A percentile compares a stretch with the other conserved stretches of the same genome.
Evolutionary conservation across 2,797 vertebrate species (phyloP).

Genomic region (Lagorchestes hirsutus): DNA sequence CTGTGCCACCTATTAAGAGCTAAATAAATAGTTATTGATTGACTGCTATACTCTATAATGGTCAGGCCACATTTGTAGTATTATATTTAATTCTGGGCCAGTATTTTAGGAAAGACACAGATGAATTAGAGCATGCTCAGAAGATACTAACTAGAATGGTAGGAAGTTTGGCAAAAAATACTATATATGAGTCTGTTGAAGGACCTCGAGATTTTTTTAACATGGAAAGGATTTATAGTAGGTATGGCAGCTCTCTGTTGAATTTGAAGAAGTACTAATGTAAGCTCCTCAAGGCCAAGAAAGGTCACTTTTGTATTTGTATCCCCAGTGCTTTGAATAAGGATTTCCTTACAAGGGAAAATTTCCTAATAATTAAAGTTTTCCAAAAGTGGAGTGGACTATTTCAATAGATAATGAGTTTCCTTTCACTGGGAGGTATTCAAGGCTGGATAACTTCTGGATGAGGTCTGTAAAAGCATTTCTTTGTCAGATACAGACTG

Average conservation of each 20-base stretch:
- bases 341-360: neutral
- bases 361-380: neutral
- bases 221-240: neutral
- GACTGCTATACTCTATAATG: neutral
- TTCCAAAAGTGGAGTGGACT: neutral
- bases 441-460: neutral
- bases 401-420: neutral
- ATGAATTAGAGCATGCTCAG: neutral
- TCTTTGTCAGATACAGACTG: neutral
- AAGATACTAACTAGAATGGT: neutral
- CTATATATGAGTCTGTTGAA: neutral
- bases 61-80: neutral
- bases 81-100: neutral
- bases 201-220: neutral
- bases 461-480: neutral
- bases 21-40: neutral
- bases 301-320: neutral
- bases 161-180: neutral
- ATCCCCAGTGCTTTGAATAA: neutral
- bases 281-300: neutral
- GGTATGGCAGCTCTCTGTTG: neutral
- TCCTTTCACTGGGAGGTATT: neutral
- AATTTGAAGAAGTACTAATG: no score
- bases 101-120: neutral
- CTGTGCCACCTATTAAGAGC: neutral